Evolutionary conservation across 2,797 vertebrate genomes (phyloP).

Genomic region (Scleropages formosus): DNA sequence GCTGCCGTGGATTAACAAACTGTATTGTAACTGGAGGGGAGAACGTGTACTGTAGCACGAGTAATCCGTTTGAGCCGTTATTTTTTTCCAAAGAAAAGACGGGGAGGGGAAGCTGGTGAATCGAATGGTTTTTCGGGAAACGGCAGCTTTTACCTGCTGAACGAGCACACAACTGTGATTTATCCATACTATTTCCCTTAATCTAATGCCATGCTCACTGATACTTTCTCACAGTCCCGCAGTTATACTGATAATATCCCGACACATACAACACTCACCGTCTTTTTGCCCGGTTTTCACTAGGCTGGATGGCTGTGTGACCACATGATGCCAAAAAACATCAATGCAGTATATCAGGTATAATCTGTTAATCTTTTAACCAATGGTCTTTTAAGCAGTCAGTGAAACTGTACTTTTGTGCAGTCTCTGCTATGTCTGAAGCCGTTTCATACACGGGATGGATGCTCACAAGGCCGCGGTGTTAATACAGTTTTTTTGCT

Average conservation of each 20-base stretch:
- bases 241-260: not conserved
- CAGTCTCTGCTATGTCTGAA: not conserved
- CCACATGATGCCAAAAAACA: not conserved
- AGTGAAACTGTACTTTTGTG: not conserved
- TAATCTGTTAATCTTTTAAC: not conserved
- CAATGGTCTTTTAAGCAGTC: not conserved
- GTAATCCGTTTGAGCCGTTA: slow-evolving; percentile 38
- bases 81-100: slow-evolving; percentile 30
- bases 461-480: not conserved
- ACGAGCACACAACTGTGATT: not conserved
- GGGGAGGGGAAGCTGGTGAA: slow-evolving; percentile 30
- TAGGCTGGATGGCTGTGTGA: not conserved
- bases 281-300: not conserved
- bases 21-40: slow-evolving; percentile 31
- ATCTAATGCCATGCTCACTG: not conserved
- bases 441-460: not conserved
- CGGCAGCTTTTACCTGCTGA: slow-evolving; percentile 11
- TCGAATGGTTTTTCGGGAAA: slow-evolving; percentile 29
- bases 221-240: not conserved
- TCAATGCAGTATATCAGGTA: not conserved
- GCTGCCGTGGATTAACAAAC: slow-evolving; percentile 36
- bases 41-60: slow-evolving; percentile 19
- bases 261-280: not conserved
- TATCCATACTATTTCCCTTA: not conserved
- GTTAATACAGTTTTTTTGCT: not conserved